Evolutionary conservation across 1,140 invertebrate genomes (phyloP), one percentile per base, ranked within the genome.

Genomic region (Psix sp.): DNA sequence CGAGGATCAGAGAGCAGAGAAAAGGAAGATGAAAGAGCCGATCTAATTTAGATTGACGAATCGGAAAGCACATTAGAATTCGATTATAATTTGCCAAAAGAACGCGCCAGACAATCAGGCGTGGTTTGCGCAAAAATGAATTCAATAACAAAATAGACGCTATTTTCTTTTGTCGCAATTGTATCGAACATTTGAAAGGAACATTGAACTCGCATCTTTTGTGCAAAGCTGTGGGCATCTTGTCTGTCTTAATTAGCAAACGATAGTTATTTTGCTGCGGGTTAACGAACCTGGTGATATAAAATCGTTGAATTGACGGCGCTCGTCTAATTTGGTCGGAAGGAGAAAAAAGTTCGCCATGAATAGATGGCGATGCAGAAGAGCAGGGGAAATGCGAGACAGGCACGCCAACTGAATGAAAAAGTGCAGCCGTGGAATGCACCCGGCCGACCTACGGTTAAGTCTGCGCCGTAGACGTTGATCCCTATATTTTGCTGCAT

Each of bases 401-500:
- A 35, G 16, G 39, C 20, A 31, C 24, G 39, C 11, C 26, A 9
- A 13, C 1, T 39, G 72, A 54, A 59, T 49, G 59, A 45, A 63
- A 57, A 70, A 70, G 57, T 38, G 52, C 40, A 7, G 1, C 15
- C 1, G 21, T 17, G 52, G 35, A 67, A 56, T 52, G 48, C 29
- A 39, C 38, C 36, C n/a, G 31, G 24, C 7, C 7, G 35, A 33
- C 20, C 6, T n/a, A 51, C 42, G 20, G 10, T 21, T 4, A 45
- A 21, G 20, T 4, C 21, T 17, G 31, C 7, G 35, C 11, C 31
- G 36, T 36, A 65, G 45, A 65, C 68, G 49, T 65, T 31, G 57
- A 57, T 65, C 38, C 56, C 39, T 18, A 39, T 54, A 46, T 73
- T 45, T 66, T 35, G 59, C 52, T 20, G 31, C 40, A 39, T 43